These are phyloP conservation scores for Eospalax fontanierii DNA, from an alignment of 2,797 vertebrate species.

Conservation along the genomic window DNA sequence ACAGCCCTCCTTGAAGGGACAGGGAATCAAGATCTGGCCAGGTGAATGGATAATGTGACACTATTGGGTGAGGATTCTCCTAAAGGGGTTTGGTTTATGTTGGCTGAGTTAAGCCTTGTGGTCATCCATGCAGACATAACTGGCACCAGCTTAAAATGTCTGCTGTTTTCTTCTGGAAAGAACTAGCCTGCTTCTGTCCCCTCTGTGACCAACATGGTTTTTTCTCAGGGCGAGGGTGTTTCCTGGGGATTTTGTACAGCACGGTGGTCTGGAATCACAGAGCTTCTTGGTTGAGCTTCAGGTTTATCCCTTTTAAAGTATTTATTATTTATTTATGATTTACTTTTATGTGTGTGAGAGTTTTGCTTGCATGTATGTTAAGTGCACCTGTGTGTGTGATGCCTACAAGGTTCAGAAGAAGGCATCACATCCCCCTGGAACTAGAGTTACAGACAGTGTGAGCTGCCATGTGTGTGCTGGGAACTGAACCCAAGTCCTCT, in stretches of 20 bases:
- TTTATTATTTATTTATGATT: too few species aligned
- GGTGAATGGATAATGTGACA: not conserved
- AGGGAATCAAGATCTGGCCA: not conserved
- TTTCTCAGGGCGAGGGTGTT: not conserved
- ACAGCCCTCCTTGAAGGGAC: not conserved
- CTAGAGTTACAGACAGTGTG: too few species aligned
- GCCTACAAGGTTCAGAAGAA: too few species aligned
- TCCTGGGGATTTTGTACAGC: rapidly evolving
- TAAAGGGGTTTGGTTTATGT: not conserved
- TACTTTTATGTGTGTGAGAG: too few species aligned
- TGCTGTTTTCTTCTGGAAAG: not conserved
- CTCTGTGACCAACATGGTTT: not conserved
- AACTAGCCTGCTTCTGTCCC: not conserved
- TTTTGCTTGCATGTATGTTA: too few species aligned
- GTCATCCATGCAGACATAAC: rapidly evolving
- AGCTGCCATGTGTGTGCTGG: too few species aligned
- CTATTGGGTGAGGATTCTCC: not conserved
- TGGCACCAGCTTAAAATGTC: not conserved
- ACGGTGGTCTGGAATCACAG: not conserved
- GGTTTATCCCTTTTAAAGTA: too few species aligned
- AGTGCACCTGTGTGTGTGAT: too few species aligned
- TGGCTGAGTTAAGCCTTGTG: not conserved
- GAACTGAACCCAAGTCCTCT: too few species aligned
- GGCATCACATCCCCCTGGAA: too few species aligned
- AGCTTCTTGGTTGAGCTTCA: not conserved